phyloP scores from a whole-genome alignment of 1,140 invertebrate genomes.

The Leptinotarsa lineolata region DNA sequence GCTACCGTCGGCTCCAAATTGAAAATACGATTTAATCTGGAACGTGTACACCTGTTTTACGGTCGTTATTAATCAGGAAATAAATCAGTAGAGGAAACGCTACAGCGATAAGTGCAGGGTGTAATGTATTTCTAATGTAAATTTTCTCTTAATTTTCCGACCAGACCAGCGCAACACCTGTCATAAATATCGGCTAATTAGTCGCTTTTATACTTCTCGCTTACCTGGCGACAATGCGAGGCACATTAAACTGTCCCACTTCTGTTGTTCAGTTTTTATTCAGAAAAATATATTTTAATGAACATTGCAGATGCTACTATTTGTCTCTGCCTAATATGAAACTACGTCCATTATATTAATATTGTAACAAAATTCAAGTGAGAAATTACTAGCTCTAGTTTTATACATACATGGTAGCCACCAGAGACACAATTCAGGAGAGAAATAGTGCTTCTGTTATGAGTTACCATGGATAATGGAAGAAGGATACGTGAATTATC shows the following conservation, averaged over 20 bases:
- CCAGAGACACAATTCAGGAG: no score
- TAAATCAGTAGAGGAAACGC: slow-evolving; percentile 47
- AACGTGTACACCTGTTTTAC: slow-evolving; percentile 50
- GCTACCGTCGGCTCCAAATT: slow-evolving; percentile 19
- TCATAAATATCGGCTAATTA: slow-evolving; percentile 33
- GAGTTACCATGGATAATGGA: no score
- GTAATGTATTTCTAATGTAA: slow-evolving; percentile 48
- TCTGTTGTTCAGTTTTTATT: neutral
- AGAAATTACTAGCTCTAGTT: no score
- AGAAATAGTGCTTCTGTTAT: no score
- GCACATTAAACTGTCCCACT: neutral
- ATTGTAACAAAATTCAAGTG: no score
- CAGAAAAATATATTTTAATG: no score
- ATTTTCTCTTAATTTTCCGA: slow-evolving; percentile 42
- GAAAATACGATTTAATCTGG: slow-evolving; percentile 51
- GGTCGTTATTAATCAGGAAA: slow-evolving; percentile 49
- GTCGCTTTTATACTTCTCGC: slow-evolving; percentile 22
- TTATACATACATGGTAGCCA: no score
- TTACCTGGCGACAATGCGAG: slow-evolving; percentile 15
- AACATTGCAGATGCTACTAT: no score
- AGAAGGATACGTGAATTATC: no score
- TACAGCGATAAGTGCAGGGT: slow-evolving; percentile 36
- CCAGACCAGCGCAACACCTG: neutral
- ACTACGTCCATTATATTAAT: no score
- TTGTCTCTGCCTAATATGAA: no score